Conservation (phyloP, 2,888 invertebrate genomes). For the Agonopterix subpropinquella region DNA sequence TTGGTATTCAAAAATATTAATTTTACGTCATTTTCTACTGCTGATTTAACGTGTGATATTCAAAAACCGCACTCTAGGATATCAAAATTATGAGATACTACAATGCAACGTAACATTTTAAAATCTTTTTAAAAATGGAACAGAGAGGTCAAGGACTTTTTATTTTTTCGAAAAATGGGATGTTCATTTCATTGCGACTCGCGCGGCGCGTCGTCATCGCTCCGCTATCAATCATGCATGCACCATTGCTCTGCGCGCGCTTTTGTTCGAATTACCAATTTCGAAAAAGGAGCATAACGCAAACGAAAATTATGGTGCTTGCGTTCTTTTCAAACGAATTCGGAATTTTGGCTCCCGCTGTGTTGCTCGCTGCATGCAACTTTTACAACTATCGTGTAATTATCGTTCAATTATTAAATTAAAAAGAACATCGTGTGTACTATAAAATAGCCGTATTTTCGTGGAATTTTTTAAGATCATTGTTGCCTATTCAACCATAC, state of each 20-base stretch:
- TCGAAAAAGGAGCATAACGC: slow-evolving; percentile 64
- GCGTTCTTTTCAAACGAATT: slow-evolving; percentile 56
- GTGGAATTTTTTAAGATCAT: slow-evolving; percentile 3
- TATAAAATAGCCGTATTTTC: not conserved
- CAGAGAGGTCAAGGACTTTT: slow-evolving; percentile 63
- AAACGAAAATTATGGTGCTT: slow-evolving; percentile 61
- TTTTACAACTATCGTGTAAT: slow-evolving; percentile 35
- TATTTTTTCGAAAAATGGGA: slow-evolving; percentile 49
- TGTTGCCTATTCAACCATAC: not conserved
- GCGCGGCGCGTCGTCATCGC: slow-evolving; percentile 53
- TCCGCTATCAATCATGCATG: slow-evolving; percentile 72
- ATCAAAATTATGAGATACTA: slow-evolving; percentile 11
- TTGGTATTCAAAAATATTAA: too few species aligned
- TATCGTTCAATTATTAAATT: slow-evolving; percentile 58
- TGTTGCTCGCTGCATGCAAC: slow-evolving; percentile 33
- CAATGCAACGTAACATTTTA: slow-evolving; percentile 9
- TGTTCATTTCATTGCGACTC: slow-evolving; percentile 35
- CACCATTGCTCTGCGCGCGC: slow-evolving; percentile 68
- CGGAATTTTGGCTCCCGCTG: slow-evolving; percentile 42
- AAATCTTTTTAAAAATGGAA: slow-evolving; percentile 15
- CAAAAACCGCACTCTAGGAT: too few species aligned
- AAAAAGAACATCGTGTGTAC: slow-evolving; percentile 43
- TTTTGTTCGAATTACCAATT: slow-evolving; percentile 72
- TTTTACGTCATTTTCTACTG: too few species aligned
- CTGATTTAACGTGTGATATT: too few species aligned